Evolutionary conservation across 2,888 invertebrate genomes (phyloP).

Genomic region (Lasius platythorax): DNA sequence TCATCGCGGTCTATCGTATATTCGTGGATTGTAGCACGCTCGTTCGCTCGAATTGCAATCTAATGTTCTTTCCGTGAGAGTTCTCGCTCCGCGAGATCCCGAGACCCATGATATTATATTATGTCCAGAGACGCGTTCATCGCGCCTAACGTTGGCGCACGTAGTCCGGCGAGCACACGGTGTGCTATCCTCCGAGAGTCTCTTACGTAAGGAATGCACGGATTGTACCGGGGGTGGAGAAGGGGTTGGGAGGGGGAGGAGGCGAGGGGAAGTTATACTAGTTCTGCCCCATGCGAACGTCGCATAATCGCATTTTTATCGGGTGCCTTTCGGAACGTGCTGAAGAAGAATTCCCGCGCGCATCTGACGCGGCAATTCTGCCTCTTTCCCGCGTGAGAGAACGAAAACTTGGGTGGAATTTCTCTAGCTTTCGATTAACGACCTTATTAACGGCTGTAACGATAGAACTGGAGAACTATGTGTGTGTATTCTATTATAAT

Average conservation of each 20-base stretch:
- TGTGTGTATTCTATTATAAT: background rate
- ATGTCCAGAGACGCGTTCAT: constrained; percentile 17
- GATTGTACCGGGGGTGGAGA: background rate
- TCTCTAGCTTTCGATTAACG: constrained; percentile 17
- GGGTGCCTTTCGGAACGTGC: background rate
- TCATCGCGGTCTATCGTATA: constrained; percentile 49
- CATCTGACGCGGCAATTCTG: constrained; percentile 20
- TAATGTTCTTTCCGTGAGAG: constrained; percentile 21
- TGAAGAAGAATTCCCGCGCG: constrained; percentile 8
- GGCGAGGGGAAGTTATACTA: background rate
- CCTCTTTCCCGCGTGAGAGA: constrained; percentile 4
- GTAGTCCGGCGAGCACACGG: background rate
- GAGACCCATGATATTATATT: constrained; percentile 10
- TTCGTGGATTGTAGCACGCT: constrained; percentile 17
- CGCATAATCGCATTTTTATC: constrained; percentile 40
- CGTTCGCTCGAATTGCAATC: constrained; percentile 30
- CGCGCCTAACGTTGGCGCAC: background rate
- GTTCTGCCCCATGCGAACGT: background rate
- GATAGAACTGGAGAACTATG: too few species aligned
- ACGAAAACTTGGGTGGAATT: background rate
- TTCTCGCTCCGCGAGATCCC: background rate
- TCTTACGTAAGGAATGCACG: constrained; percentile 40
- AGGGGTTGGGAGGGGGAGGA: too few species aligned
- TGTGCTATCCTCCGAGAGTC: background rate
- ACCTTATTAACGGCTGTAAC: background rate